Evolutionary conservation across 2,797 vertebrate genomes (phyloP), one percentile per base, ranked within the genome.

Genomic region (Alectoris magna): DNA sequence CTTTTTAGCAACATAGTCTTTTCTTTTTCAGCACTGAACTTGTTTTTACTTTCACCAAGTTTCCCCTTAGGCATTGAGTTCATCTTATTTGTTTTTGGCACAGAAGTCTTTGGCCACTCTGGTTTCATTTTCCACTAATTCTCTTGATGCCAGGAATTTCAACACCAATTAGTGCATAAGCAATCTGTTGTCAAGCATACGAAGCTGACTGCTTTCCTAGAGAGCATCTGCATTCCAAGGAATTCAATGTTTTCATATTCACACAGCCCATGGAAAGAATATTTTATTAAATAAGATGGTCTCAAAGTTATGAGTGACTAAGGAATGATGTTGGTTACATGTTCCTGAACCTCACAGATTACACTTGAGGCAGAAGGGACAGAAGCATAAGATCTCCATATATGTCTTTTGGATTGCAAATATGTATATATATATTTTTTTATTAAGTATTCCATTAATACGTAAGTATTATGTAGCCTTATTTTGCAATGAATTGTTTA

Each of bases 161-260:
- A 91, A 63, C 14, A 60, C 51, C 76, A 77, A 41, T 70, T 55
- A 84, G 70, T 13, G 71, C 36, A 38, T 41, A 14, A 87, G 51
- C 26, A 1, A 63, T 44, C 55, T 80, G 19, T 39, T 66, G 51
- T 29, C 43, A 82, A 56, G 70, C 67, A 73, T 43, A 68, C 58
- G 79, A 87, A 93, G 41, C 86, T 58, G 72, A 80, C 2, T 72
- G 84, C 62, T 77, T 94, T 94, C 84, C 86, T 94, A 63, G 90
- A 91, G 18, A 94, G 77, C 66, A 88, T 41, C 43, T 64, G 67
- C 39, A 83, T 72, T 93, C 59, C 62, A 59, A 71, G 78, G 66
- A 95, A 60, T 46, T 80, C 24, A 24, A 8, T 85, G 43, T 59
- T 91, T 56, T 59, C 76, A 49, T 0, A 76, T 44, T 43, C 48